Evolutionary conservation across 2,113 vertebrate genomes (phyloP), one percentile per base, ranked within the genome.

Genomic region (Amia ocellicauda): DNA sequence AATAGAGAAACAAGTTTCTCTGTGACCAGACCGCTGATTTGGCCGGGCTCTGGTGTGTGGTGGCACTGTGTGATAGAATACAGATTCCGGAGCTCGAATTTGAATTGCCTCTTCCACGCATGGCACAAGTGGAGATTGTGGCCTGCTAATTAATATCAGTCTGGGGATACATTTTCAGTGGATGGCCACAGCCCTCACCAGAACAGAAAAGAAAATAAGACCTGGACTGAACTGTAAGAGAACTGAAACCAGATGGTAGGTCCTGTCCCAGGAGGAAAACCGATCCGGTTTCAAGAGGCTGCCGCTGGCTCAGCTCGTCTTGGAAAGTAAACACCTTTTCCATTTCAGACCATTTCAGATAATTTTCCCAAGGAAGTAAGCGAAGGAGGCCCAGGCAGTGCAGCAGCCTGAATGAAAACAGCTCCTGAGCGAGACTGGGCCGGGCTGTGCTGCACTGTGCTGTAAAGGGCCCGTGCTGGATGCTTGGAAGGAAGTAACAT

Each of bases 231-330:
- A 53, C 10, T 23, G 5, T 3, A 7, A 10, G 10, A 2, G 24
- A 28, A 54, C 23, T 24, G 19, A 28, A 26, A 26, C 52, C 52
- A 54, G 20, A 54, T 16, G 52, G 24, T 16, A 23, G 24, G 13
- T 20, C 24, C 2, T 1, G 23, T 54, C 52, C 52, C 52, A 23
- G 26, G 65, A 62, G 69, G 60, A 63, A 62, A 53, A 7, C 47
- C 61, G 62, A 63, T 22, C 58, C 65, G 51, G 57, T 60, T 64
- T 63, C 27, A 29, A 22, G 1, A 53, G 69, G 70, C 71, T 74
- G 74, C 70, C 69, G 74, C 71, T 63, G n/a, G 55, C 67, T 4
- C 42, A 27, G 22, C 56, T 69, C 60, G 51, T 68, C 72, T 77
- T 56, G 5, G 36, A 60, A 50, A 55, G 71, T 10, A 24, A 47